A percentile compares a stretch with the other conserved stretches of the same genome.
Conservation (phyloP, 2,797 vertebrate species). For the Tolypeutes matacus region DNA sequence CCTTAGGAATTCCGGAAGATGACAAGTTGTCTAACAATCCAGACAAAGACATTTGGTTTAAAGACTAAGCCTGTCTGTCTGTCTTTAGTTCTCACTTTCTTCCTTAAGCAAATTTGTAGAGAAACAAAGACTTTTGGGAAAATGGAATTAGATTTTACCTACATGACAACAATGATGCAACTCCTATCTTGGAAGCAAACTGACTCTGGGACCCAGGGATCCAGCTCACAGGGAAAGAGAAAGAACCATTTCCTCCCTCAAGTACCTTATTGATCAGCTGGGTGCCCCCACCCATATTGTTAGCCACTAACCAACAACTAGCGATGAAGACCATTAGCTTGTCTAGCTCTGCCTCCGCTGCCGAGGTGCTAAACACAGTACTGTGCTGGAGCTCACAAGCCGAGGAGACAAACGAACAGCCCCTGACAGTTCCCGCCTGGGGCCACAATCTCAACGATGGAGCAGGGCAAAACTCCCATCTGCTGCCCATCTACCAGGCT, state of each 20-base stretch:
- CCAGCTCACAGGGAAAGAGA: not conserved
- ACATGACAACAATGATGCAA: not conserved
- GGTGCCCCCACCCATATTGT: not conserved
- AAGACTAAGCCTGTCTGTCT: not conserved
- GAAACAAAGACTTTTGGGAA: not conserved
- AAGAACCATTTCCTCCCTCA: not conserved
- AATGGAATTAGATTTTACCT: not conserved
- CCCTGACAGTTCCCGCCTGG: conserved; percentile 69
- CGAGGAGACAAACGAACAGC: conserved; percentile 73
- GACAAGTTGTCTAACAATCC: conserved; percentile 30
- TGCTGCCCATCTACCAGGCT: conserved; percentile 80
- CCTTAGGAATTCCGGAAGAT: conserved; percentile 46
- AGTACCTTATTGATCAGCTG: not conserved
- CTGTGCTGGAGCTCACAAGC: conserved; percentile 46
- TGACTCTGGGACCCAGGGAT: not conserved
- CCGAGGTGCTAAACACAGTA: conserved; percentile 51
- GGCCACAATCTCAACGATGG: conserved; percentile 71
- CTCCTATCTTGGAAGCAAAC: not conserved
- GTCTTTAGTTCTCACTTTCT: not conserved
- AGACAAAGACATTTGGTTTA: conserved; percentile 46
- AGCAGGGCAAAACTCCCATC: conserved; percentile 78
- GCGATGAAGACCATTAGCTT: conserved; percentile 43
- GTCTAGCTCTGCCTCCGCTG: not conserved
- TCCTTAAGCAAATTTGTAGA: not conserved
- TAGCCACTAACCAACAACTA: conserved; percentile 23